These are phyloP conservation scores for Encarsia formosa DNA, from an alignment of 2,888 invertebrate genomes.

Conservation along the genomic window DNA sequence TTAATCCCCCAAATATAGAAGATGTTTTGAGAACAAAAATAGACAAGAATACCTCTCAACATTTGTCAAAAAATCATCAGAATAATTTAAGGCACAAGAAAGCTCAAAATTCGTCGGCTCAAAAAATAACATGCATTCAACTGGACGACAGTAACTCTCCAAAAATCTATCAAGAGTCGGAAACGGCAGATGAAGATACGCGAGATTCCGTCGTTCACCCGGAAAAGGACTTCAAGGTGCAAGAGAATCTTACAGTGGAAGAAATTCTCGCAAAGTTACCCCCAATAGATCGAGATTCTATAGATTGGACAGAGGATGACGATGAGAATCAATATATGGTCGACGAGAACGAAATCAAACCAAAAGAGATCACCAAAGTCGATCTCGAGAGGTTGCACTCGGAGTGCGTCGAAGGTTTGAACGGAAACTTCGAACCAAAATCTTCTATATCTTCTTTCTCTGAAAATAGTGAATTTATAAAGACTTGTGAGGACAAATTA, in stretches of 20 bases:
- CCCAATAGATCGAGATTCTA: conserved; percentile 59
- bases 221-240: conserved; percentile 13
- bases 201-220: conserved; percentile 28
- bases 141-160: conserved; percentile 3
- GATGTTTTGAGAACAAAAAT: conserved; percentile 48
- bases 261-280: conserved; percentile 65
- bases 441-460: conserved; percentile 22
- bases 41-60: conserved; percentile 49
- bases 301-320: conserved; percentile 51
- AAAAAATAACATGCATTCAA: conserved; percentile 28
- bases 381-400: conserved; percentile 44
- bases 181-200: conserved; percentile 31
- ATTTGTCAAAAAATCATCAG: conserved; percentile 36
- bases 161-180: conserved; percentile 32
- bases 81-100: conserved; percentile 33
- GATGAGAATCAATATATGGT: conserved; percentile 9
- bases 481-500: conserved; percentile 26
- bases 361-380: conserved; percentile 35
- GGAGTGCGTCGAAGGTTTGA: conserved; percentile 44
- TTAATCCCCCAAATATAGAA: conserved; percentile 40
- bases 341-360: conserved; percentile 6
- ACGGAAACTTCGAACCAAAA: conserved; percentile 47
- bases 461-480: conserved; percentile 19
- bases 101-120: conserved; percentile 16
- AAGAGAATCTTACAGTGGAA: conserved; percentile 53